Percentiles rank a stretch among this genome's conserved stretches.
Evolutionary conservation across 2,113 vertebrate genomes (phyloP).

Genomic region (Peromyscus maniculatus): DNA sequence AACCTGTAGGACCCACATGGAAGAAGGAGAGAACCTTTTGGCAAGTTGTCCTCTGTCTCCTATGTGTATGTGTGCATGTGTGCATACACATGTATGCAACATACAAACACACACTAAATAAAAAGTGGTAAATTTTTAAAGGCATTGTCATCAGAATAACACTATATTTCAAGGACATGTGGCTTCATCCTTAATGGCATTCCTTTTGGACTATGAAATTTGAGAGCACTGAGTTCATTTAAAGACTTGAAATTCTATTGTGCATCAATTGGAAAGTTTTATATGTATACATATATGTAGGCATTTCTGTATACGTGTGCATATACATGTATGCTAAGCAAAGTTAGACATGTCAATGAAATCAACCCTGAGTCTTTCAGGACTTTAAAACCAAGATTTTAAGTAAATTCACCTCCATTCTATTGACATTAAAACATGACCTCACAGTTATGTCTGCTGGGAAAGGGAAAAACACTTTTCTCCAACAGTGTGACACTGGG

Average conservation of each 20-base stretch:
- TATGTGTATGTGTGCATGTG: background rate
- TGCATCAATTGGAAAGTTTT: background rate
- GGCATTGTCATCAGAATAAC: background rate
- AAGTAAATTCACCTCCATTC: conserved; percentile 7
- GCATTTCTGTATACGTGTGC: background rate
- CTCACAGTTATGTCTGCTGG: background rate
- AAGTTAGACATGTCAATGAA: background rate
- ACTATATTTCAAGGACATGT: conserved; percentile 8
- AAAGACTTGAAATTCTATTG: background rate
- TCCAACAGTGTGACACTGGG: background rate
- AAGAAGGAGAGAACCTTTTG: background rate
- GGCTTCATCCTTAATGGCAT: background rate
- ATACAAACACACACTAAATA: background rate
- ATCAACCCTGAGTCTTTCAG: background rate
- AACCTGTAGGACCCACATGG: too few species aligned
- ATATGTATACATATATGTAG: background rate
- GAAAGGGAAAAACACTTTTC: background rate
- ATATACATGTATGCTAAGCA: background rate
- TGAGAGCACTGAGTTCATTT: conserved; percentile 9
- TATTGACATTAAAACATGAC: background rate
- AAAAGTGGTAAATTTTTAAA: background rate
- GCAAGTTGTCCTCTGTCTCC: background rate
- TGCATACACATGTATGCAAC: too few species aligned
- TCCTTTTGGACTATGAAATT: background rate
- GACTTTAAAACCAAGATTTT: background rate